Conservation (phyloP, 1,140 invertebrate genomes). For the Drosophila nigromelanica region DNA sequence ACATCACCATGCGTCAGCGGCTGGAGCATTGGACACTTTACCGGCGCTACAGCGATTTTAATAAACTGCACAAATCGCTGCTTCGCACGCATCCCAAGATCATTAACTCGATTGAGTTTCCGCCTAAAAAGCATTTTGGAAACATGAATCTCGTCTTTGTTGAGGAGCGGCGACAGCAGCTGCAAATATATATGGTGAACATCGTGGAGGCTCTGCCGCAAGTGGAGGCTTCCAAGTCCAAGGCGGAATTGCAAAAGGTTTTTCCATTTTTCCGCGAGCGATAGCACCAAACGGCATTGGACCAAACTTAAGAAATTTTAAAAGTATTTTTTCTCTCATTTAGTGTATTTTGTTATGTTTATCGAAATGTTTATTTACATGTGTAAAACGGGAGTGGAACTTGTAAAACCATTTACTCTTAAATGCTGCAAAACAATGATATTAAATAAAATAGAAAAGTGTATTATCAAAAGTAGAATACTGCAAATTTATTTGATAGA, state of each 20-base stretch:
- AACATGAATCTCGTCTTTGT: conserved; percentile 93
- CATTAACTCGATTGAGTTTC: conserved; percentile 91
- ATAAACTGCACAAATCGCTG: conserved; percentile 90
- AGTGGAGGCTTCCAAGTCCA: conserved; percentile 86
- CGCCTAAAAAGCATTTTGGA: conserved; percentile 94
- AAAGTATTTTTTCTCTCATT: conserved; percentile 43
- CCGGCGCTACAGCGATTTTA: conserved; percentile 93
- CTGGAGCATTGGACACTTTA: conserved; percentile 96
- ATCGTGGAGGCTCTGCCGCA: conserved; percentile 89
- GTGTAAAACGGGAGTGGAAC: conserved; percentile 35
- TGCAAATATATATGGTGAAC: conserved; percentile 91
- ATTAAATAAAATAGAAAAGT: conserved; percentile 54
- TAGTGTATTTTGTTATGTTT: conserved; percentile 33
- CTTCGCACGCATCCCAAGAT: conserved; percentile 90
- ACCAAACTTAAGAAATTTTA: conserved; percentile 47
- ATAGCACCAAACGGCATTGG: conserved; percentile 34
- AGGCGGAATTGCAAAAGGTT: conserved; percentile 70
- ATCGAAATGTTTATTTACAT: conserved; percentile 48
- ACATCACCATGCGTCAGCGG: conserved; percentile 83
- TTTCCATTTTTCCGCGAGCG: conserved; percentile 79
- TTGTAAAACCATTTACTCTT: conserved; percentile 12
- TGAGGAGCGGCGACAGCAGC: conserved; percentile 89
- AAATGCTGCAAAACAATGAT: conserved; percentile 52
- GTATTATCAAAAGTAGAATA: neutral
- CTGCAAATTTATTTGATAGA: neutral